Evolutionary conservation across 2,113 vertebrate species (phyloP), one percentile per base, ranked within the genome.

Genomic region (Circaetus gallicus): DNA sequence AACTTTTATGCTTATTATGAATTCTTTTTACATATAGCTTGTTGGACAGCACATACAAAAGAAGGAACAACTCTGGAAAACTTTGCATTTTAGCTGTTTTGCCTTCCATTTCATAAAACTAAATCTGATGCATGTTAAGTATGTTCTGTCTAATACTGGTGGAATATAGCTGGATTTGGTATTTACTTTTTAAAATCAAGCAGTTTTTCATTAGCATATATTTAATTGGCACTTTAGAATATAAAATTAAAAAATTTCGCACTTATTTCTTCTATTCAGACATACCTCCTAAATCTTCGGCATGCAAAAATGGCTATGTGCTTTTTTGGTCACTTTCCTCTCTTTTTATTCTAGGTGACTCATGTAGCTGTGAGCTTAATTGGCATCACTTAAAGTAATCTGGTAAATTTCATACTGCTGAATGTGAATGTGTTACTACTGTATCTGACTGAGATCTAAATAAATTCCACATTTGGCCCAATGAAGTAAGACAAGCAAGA

Each of bases 281-380:
- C 26, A 72, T 22, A 94, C 16, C 49, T 93, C 45, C 45, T 85
- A 92, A 72, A 91, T 65, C 91, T 91, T 42, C 7, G 1, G 43
- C 65, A 91, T 13, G 42, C 62, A 90, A 82, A 93, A 88, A 88
- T 38, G 56, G 28, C 43, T 81, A 81, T 63, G 40, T 86, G 73
- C 66, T 87, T 95, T 96, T 98, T 96, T 72, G 80, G 90, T 95
- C 91, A 95, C 80, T 94, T 92, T 67, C 67, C 65, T 97, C 65
- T 91, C 82, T 90, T 97, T 96, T 95, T 85, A 96, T 95, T 93
- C 59, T 92, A 96, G 94, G 97, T 98, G 95, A 97, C 97, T 97
- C 97, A 96, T 86, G 90, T 73, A 96, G 77, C 96, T 96, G 52
- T 95, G 94, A 96, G 89, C 87, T 96, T 98, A 98, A 98, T 42